phyloP scores from a whole-genome alignment of 1,140 invertebrate species.

The Bombus affinis region DNA sequence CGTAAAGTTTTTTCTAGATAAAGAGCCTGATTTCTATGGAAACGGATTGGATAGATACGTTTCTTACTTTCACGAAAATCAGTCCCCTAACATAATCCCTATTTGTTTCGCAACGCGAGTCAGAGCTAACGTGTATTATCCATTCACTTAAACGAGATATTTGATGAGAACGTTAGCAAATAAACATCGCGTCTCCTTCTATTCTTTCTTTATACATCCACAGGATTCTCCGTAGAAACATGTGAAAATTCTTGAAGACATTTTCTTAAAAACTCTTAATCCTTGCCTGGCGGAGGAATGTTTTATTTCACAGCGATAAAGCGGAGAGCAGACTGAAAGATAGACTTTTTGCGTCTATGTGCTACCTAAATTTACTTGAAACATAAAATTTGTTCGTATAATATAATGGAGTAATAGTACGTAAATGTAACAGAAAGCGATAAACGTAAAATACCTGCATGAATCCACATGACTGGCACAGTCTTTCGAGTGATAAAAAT shows the following conservation, averaged over 20 bases:
- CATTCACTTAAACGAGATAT: neutral
- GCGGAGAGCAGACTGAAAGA: neutral
- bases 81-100: neutral
- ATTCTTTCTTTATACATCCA: constrained; percentile 6
- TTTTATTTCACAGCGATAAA: neutral
- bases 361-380: neutral
- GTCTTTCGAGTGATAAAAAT: neutral
- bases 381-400: neutral
- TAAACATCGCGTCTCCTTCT: neutral
- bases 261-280: neutral
- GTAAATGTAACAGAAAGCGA: neutral
- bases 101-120: neutral
- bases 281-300: neutral
- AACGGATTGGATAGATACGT: constrained; percentile 24
- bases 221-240: neutral
- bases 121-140: neutral
- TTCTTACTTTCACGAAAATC: constrained; percentile 27
- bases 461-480: neutral
- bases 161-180: neutral
- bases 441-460: neutral
- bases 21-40: constrained; percentile 37
- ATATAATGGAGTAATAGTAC: neutral
- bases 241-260: neutral
- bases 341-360: neutral
- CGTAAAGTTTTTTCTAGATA: constrained; percentile 33